Evolutionary conservation across 2,113 vertebrate genomes (phyloP), one percentile per base, ranked within the genome.

Genomic region (Mungos mungo): DNA sequence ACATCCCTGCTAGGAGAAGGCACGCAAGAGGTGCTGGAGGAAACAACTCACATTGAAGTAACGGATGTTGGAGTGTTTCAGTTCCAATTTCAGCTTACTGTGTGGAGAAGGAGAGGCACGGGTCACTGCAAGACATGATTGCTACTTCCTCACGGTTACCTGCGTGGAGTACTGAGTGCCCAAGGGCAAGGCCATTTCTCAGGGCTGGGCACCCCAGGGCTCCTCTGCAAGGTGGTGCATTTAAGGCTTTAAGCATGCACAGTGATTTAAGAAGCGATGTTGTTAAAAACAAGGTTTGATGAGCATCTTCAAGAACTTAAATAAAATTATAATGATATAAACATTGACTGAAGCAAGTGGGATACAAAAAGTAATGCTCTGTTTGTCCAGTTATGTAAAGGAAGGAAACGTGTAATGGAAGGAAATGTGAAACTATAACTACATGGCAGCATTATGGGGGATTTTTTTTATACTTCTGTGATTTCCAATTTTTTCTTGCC

Each of bases 1-100:
- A 21, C 66, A 38, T 31, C 29, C 33, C 63, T 25, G 18, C 35
- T 41, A 60, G 25, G 63, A 76, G 52, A 50, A 66, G 29, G 45
- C 11, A 88, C 19, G 35, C 25, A 71, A 74, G 71, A 93, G 63
- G 41, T 7, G 9, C 50, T 27, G 57, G 23, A 65, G 71, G 69
- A 69, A 74, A 69, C 47, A 16, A 96, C 96, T 97, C 86, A 97
- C 95, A 0, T 72, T 31, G 86, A 97, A 68, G 33, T 19, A 13
- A 68, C 29, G 3, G 18, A 96, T 0, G 27, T 65, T 77, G 81
- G 95, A 95, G 52, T 91, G 63, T 71, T 88, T 96, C 86, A 93
- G 41, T 79, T 95, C 77, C 65, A 96, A 21, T 15, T 91, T 47
- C 93, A 95, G 71, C 13, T 82, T 38, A 60, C 95, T 91, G 93